A percentile compares a stretch with the other conserved stretches of the same genome.
These are phyloP conservation scores for Sylvia atricapilla DNA, from an alignment of 2,113 vertebrate species.

Conservation along the genomic window DNA sequence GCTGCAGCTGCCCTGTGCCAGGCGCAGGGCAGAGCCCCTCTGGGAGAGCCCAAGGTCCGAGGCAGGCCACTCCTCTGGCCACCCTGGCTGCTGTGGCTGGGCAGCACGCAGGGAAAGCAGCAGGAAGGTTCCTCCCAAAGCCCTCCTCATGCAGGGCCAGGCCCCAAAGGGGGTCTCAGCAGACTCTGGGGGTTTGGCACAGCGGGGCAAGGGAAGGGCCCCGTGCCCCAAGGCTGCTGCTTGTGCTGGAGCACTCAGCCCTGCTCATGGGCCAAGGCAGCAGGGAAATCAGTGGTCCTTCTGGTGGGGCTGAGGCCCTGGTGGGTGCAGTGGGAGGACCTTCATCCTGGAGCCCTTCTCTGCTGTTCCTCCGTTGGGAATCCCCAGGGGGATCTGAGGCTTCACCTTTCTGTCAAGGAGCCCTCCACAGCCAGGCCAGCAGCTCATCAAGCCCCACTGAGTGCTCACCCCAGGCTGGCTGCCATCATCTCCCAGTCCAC, in stretches of 20 bases:
- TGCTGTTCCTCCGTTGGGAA: not conserved
- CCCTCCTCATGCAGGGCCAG: not conserved
- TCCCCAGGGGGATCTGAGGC: not conserved
- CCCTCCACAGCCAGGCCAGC: not conserved
- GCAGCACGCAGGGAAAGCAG: not conserved
- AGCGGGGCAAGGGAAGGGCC: not conserved
- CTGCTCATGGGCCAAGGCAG: not conserved
- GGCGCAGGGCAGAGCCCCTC: accelerated
- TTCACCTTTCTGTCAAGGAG: not conserved
- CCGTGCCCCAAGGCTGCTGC: accelerated
- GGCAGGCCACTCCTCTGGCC: not conserved
- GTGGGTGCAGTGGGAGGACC: not conserved
- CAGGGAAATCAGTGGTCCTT: not conserved
- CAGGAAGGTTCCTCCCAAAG: not conserved
- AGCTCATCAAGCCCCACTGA: accelerated
- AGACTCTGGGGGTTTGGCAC: not conserved
- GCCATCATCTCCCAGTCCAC: not conserved
- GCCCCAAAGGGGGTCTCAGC: not conserved
- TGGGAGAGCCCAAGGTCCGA: accelerated
- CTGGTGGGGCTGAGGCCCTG: not conserved
- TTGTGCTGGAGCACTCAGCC: not conserved
- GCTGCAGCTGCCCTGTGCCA: not conserved
- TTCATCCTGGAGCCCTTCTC: accelerated
- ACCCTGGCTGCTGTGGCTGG: not conserved
- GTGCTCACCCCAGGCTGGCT: not conserved